Base-by-base conservation (phyloP, 1,140 invertebrate species). In the Drosophila subobscura region DNA sequence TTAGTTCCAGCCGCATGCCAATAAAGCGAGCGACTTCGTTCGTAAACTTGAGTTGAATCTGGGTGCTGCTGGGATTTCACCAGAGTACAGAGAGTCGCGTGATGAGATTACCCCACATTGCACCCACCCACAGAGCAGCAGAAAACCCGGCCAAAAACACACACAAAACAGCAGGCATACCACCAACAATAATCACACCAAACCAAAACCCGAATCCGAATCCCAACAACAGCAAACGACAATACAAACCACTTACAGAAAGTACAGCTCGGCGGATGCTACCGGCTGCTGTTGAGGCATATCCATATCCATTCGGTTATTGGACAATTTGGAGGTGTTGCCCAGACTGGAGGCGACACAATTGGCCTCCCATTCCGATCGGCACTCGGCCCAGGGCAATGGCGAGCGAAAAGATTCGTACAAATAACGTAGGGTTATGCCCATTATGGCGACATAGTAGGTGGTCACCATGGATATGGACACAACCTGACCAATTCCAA, bases 401-500 rank as follows among this genome's bases (percentile, higher is more conserved):
- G 93, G 91, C 0, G 91, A 77, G 23, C 92, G 90, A 78, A 96
- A 95, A 47, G 94, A 95, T 68, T 93, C 93, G 16, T 93, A 92
- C 46, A 96, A 90, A 80, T 96, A 96, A 73, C 93, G 94, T 5
- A 96, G 79, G 16, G 94, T 95, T 81, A 95, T 93, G 6, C 94
- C 94, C 83, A 96, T 95, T 65, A 96, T 94, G 10, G 95, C 93
- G 40, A 95, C 94, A 89, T 96, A 96, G 90, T 96, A 96, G 2
- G 95, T 94, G 44, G 95, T 93, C 12, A 97, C 93, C 46, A 95
- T 92, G 57, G 93, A 93, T 41, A 95, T 95, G 0, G 96, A 94
- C 2, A 96, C 92, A 23, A 95, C 94, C 91, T 96, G 95, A 1
- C 95, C 95, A 78, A 95, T 96, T 8, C 96, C 96, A 42, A 96